Conservation (phyloP, 2,888 invertebrate species). For the Zonitis immaculata region DNA sequence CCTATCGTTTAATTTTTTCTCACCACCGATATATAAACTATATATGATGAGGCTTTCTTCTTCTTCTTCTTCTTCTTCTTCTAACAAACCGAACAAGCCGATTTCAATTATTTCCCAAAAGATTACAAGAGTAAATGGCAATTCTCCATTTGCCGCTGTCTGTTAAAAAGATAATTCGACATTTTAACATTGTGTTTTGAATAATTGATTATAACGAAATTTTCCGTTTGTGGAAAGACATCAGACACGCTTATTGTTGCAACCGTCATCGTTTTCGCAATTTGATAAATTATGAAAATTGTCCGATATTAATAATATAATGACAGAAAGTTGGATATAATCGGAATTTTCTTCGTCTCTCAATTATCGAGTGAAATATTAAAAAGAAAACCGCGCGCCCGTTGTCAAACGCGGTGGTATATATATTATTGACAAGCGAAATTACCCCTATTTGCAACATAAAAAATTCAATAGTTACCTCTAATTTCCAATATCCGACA, state of each 20-base stretch:
- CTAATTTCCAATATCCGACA: too few relatives aligned
- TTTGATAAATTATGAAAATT: conserved; percentile 29
- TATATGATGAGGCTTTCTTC: too few relatives aligned
- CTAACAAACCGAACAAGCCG: too few relatives aligned
- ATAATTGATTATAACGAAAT: conserved; percentile 6
- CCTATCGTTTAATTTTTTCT: background rate
- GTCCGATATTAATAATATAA: conserved; percentile 8
- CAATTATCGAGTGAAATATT: conserved; percentile 13
- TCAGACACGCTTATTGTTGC: conserved; percentile 16
- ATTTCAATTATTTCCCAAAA: background rate
- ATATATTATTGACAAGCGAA: background rate
- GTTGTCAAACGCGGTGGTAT: background rate
- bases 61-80: too few relatives aligned
- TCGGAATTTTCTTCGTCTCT: conserved; percentile 8
- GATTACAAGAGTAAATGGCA: background rate
- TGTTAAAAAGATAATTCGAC: conserved; percentile 9
- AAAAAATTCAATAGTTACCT: too few relatives aligned
- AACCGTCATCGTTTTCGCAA: conserved; percentile 32
- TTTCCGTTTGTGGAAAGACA: background rate
- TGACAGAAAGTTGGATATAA: too few relatives aligned
- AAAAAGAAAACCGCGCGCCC: background rate
- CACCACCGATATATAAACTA: too few relatives aligned
- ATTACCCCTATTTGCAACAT: background rate
- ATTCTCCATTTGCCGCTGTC: conserved; percentile 1
- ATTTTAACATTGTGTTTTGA: conserved; percentile 5